Base-by-base conservation (phyloP, 2,888 invertebrate genomes). In the Plebejus argus region DNA sequence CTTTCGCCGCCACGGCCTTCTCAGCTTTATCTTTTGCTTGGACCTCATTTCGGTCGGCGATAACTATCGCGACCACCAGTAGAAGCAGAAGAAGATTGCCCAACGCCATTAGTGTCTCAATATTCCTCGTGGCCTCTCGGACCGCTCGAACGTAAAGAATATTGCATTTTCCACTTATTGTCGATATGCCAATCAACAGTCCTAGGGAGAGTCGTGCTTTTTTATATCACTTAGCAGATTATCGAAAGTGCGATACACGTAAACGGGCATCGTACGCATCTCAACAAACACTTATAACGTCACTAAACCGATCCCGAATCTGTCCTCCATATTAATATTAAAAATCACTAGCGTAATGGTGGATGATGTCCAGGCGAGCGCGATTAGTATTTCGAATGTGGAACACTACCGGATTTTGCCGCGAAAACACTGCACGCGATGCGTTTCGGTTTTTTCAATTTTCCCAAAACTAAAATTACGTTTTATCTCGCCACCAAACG, bases 1-100 rank as follows among this genome's bases (percentile, higher is more conserved):
- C 93, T 90, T 93, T 91, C 92, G 90, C 78, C 93, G 87, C 93
- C 93, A 92, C 0, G 92, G 93, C 82, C 86, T 91, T 89, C 86
- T 88, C 84, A 86, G 86, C 84, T 89, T 92, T 90, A 87, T 86
- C 85, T 86, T 90, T 87, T 85, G 90, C 85, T 86, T 91, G 80
- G 86, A 89, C 82, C 86, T 93, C 92, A 90, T 93, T 81, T 80
- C 82, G 83, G 80, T 87, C 89, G 82, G 87, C 87, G 81, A 85
- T 81, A 72, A 86, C 89, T 79, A 89, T 82, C 79, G 89, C 87
- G 82, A 90, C 83, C 81, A 92, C 84, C 81, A 88, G 82, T 77
- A 92, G 82, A 78, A 87, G 81, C 77, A 90, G 80, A 35, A 92
- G 79, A 49, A 91, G 71, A 81, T 86, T 88, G 66, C 85, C 85